These are phyloP conservation scores for Chiroxiphia lanceolata DNA, from an alignment of 2,797 vertebrate genomes.

Conservation along the genomic window DNA sequence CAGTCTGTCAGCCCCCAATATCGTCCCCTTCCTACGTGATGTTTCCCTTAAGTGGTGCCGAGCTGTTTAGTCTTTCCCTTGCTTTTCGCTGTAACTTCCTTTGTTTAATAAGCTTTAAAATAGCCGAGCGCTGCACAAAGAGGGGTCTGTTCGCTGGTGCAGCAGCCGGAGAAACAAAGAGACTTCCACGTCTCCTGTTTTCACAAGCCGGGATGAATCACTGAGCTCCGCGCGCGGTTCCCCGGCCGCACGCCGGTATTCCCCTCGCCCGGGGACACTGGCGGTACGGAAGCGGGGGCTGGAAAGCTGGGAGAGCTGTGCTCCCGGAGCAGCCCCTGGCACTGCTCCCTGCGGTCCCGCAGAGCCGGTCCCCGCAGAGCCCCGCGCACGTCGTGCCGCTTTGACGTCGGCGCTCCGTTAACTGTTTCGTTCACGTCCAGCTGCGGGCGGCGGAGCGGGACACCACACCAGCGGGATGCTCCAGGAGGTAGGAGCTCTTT, in stretches of 20 bases:
- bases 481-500: not conserved
- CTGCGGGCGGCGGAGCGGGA: not conserved
- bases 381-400: not conserved
- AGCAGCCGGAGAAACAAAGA: slow-evolving; percentile 62
- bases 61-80: slow-evolving; percentile 74
- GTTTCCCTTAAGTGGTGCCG: slow-evolving; percentile 72
- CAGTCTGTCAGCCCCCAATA: not conserved
- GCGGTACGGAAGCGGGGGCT: not conserved
- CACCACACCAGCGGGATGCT: not conserved
- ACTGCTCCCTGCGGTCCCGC: not conserved
- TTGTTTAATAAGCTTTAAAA: slow-evolving; percentile 74
- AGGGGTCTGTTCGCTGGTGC: slow-evolving; percentile 49
- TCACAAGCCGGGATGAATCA: slow-evolving; percentile 54
- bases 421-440: not conserved
- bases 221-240: not conserved
- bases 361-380: not conserved
- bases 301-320: not conserved
- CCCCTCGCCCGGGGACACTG: not conserved
- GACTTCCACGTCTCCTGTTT: slow-evolving; percentile 64
- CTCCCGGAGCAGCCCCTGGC: not conserved
- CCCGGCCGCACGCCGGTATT: not conserved
- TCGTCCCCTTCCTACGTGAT: slow-evolving; percentile 61
- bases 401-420: not conserved
- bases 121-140: slow-evolving; percentile 65
- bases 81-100: slow-evolving; percentile 71